Evolutionary conservation across 2,888 invertebrate species (phyloP).

Genomic region (Rhaphigaster nebulosa): DNA sequence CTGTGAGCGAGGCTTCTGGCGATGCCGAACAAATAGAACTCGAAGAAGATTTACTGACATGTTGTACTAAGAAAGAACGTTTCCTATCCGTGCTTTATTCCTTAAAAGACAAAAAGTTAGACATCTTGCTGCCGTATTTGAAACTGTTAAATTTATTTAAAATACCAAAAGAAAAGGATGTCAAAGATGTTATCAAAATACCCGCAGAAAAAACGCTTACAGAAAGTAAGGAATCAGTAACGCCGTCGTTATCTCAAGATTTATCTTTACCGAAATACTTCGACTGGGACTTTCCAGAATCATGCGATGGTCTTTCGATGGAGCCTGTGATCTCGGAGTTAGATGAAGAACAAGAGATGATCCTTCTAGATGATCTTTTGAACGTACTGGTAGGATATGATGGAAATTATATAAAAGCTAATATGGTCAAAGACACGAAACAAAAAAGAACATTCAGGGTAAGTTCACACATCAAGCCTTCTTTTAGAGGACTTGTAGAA

Average conservation of each 20-base stretch:
- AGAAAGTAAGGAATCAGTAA: neutral
- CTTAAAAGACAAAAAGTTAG: slow-evolving; percentile 17
- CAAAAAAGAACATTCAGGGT: slow-evolving; percentile 77
- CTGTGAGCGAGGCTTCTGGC: slow-evolving; percentile 5
- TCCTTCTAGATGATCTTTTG: slow-evolving; percentile 84
- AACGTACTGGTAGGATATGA: slow-evolving; percentile 82
- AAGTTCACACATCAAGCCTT: slow-evolving; percentile 78
- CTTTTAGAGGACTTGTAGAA: slow-evolving; percentile 81
- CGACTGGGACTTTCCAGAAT: slow-evolving; percentile 30
- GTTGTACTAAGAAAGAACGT: neutral
- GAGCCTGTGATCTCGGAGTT: neutral
- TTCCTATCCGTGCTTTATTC: neutral
- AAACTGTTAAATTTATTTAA: slow-evolving; percentile 7
- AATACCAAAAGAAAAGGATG: neutral
- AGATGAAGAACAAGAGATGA: slow-evolving; percentile 27
- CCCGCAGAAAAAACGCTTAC: neutral
- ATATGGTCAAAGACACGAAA: slow-evolving; percentile 71
- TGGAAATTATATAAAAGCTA: slow-evolving; percentile 78
- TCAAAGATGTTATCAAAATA: neutral
- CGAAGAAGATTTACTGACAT: neutral
- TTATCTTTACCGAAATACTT: neutral
- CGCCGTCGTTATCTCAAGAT: neutral
- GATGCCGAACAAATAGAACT: slow-evolving; percentile 24
- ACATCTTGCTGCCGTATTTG: neutral
- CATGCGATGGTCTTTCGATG: neutral